phyloP scores from a whole-genome alignment of 2,888 invertebrate genomes.

The Troides aeacus region DNA sequence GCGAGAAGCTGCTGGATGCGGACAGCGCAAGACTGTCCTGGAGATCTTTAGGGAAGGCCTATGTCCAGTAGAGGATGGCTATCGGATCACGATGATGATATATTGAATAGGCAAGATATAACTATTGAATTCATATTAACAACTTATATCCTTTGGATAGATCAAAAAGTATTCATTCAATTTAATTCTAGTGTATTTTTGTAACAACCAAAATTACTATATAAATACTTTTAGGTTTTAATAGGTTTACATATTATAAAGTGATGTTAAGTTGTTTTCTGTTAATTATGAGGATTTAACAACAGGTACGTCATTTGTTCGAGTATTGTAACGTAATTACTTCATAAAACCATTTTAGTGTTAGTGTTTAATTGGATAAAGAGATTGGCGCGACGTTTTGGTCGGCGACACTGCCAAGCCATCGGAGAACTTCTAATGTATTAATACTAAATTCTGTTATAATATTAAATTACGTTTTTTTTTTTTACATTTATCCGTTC shows the following conservation, averaged over 20 bases:
- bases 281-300: not conserved
- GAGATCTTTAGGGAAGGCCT: no score
- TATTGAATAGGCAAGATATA: no score
- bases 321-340: not conserved
- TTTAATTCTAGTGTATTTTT: not conserved
- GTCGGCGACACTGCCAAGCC: slow-evolving; percentile 4
- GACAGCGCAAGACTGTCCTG: no score
- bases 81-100: no score
- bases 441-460: not conserved
- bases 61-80: no score
- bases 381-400: slow-evolving; percentile 6
- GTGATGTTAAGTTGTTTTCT: not conserved
- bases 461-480: not conserved
- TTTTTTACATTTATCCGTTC: no score
- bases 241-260: not conserved
- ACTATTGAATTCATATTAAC: not conserved
- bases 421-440: not conserved
- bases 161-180: not conserved
- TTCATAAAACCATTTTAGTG: not conserved
- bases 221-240: not conserved
- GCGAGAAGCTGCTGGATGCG: no score
- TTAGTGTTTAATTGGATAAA: slow-evolving; percentile 21
- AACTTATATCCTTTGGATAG: not conserved
- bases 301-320: not conserved
- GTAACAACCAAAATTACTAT: not conserved